A percentile compares a stretch with the other conserved stretches of the same genome.
These are phyloP conservation scores for Nymphicus hollandicus DNA, from an alignment of 2,113 vertebrate genomes.

Conservation along the genomic window DNA sequence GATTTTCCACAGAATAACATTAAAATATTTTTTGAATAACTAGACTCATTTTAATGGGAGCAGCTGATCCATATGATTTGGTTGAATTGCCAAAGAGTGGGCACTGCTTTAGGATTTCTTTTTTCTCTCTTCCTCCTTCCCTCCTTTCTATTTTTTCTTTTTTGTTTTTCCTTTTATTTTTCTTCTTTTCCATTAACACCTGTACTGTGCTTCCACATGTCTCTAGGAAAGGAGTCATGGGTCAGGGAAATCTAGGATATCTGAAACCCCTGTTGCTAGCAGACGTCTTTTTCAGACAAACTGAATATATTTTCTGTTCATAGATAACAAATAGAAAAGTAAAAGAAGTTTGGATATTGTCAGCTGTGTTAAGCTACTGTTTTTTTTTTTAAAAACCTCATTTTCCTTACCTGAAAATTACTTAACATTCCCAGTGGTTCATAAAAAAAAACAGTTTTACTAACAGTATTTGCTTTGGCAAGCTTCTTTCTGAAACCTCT, in stretches of 20 bases:
- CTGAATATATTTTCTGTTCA: background rate
- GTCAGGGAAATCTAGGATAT: background rate
- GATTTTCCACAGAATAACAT: background rate
- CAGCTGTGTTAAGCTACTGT: background rate
- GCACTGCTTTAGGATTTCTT: background rate
- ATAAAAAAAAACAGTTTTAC: background rate
- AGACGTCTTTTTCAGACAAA: background rate
- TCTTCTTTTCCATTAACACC: background rate
- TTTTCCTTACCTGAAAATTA: background rate
- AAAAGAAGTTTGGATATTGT: background rate
- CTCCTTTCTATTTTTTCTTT: background rate
- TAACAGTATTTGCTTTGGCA: background rate
- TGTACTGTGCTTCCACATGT: background rate
- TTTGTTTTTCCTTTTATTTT: background rate
- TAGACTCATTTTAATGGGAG: background rate
- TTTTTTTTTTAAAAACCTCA: rapidly evolving
- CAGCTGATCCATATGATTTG: background rate
- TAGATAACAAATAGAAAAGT: background rate
- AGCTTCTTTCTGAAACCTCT: background rate
- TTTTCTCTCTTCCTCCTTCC: too few relatives aligned
- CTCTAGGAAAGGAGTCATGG: background rate
- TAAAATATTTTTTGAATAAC: background rate
- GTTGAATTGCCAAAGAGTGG: background rate
- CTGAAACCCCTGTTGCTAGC: background rate
- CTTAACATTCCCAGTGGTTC: background rate